phyloP scores from a whole-genome alignment of 2,797 vertebrate genomes.

The Sphenopsis melanotis region DNA sequence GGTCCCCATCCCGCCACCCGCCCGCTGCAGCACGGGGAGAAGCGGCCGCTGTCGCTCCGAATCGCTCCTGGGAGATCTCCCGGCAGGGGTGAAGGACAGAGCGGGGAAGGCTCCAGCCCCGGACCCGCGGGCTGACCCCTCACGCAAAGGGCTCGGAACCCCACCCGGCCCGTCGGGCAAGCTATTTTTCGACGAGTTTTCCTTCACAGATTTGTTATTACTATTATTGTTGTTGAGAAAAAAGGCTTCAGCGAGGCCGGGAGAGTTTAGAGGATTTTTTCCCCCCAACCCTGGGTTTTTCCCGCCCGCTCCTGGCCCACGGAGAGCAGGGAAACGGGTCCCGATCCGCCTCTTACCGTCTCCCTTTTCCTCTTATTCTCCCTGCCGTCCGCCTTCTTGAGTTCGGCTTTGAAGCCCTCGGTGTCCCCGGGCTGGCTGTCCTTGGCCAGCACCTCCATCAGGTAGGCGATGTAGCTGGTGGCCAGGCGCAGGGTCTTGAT shows the following conservation, averaged over 20 bases:
- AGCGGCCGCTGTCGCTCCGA: background rate
- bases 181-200: background rate
- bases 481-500: slow-evolving; percentile 95
- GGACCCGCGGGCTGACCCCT: background rate
- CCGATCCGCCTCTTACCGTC: slow-evolving; percentile 74
- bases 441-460: slow-evolving; percentile 96
- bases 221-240: background rate
- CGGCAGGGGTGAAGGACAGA: background rate
- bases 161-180: background rate
- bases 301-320: background rate
- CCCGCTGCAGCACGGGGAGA: background rate
- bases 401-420: slow-evolving; percentile 92
- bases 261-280: background rate
- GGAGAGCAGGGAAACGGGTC: background rate
- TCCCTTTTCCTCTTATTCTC: slow-evolving; percentile 90
- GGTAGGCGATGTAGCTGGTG: slow-evolving; percentile 98
- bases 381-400: slow-evolving; percentile 87
- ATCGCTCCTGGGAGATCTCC: background rate
- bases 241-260: background rate
- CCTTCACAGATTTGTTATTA: background rate
- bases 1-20: background rate
- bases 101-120: background rate
- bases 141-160: background rate
- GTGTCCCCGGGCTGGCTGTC: slow-evolving; percentile 84
- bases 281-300: background rate